These are phyloP conservation scores for Drosophila nigromelanica DNA, from an alignment of 1,140 invertebrate genomes.

Conservation along the genomic window DNA sequence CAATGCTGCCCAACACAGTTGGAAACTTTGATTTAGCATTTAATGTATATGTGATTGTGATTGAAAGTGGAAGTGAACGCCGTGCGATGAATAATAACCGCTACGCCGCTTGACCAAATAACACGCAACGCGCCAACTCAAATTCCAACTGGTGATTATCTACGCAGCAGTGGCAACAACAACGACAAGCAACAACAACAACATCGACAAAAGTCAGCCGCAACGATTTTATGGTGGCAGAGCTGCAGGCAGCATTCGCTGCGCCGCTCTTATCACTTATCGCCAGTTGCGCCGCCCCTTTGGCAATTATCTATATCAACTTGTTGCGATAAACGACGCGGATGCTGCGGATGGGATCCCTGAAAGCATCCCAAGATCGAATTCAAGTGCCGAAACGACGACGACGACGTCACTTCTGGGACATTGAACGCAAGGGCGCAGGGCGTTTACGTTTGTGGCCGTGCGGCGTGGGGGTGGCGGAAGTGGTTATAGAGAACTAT, in stretches of 20 bases:
- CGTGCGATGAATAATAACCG: slow-evolving; percentile 34
- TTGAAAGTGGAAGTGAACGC: slow-evolving; percentile 41
- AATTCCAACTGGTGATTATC: slow-evolving; percentile 35
- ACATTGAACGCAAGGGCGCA: slow-evolving; percentile 26
- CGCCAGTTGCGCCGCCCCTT: slow-evolving; percentile 23
- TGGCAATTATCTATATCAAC: slow-evolving; percentile 48
- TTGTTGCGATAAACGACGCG: slow-evolving; percentile 50
- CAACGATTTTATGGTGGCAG: slow-evolving; percentile 29
- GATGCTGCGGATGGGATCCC: slow-evolving; percentile 34
- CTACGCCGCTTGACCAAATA: slow-evolving; percentile 21
- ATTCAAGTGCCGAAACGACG: slow-evolving; percentile 11
- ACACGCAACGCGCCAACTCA: slow-evolving; percentile 25
- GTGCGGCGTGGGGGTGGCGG: slow-evolving; percentile 39
- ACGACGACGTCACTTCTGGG: slow-evolving; percentile 19
- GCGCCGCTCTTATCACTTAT: slow-evolving; percentile 49
- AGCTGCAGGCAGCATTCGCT: slow-evolving; percentile 32
- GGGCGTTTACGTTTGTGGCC: slow-evolving; percentile 2
- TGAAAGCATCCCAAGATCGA: slow-evolving; percentile 4
- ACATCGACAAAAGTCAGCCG: slow-evolving; percentile 2
- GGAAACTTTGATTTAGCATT: slow-evolving; percentile 40
- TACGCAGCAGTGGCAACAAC: slow-evolving; percentile 24
- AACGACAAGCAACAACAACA: slow-evolving; percentile 7
- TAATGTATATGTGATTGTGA: slow-evolving; percentile 49
- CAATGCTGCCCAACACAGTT: slow-evolving; percentile 24
- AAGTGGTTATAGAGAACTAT: slow-evolving; percentile 56